These are phyloP conservation scores for Acrossocheilus fasciatus DNA, from an alignment of 2,797 vertebrate species.

Conservation along the genomic window DNA sequence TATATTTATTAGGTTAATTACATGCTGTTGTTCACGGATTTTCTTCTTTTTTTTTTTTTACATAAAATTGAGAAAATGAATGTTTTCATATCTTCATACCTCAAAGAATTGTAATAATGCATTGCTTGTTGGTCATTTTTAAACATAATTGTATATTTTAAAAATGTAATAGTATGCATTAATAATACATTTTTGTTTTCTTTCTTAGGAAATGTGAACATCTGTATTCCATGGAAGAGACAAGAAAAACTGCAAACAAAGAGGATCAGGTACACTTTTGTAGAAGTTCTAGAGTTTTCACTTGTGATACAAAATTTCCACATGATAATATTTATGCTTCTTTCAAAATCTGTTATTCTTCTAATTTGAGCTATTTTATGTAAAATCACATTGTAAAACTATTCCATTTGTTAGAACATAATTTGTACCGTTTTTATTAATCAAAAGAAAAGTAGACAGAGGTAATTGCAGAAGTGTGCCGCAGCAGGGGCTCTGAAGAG, in stretches of 20 bases:
- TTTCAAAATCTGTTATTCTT: neutral
- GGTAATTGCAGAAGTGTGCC: conserved; percentile 53
- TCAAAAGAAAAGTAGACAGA: conserved; percentile 31
- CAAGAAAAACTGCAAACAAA: neutral
- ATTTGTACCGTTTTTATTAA: conserved; percentile 17
- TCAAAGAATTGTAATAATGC: neutral
- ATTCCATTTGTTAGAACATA: neutral
- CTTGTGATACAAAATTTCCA: no score
- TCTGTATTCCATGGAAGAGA: neutral
- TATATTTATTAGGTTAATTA: neutral
- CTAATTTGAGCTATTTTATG: neutral
- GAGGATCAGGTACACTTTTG: neutral
- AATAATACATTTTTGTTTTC: neutral
- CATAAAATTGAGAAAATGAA: neutral
- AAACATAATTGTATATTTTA: neutral
- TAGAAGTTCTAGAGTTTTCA: neutral
- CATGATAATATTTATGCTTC: neutral
- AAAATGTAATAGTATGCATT: neutral
- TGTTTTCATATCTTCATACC: neutral
- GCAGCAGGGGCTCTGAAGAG: conserved; percentile 20
- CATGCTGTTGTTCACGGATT: neutral
- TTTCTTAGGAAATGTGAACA: neutral
- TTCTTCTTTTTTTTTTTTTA: neutral
- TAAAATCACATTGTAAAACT: neutral
- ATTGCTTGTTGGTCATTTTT: neutral